Evolutionary conservation across 2,888 invertebrate species (phyloP).

Genomic region (Hirtodrosophila alboralis): DNA sequence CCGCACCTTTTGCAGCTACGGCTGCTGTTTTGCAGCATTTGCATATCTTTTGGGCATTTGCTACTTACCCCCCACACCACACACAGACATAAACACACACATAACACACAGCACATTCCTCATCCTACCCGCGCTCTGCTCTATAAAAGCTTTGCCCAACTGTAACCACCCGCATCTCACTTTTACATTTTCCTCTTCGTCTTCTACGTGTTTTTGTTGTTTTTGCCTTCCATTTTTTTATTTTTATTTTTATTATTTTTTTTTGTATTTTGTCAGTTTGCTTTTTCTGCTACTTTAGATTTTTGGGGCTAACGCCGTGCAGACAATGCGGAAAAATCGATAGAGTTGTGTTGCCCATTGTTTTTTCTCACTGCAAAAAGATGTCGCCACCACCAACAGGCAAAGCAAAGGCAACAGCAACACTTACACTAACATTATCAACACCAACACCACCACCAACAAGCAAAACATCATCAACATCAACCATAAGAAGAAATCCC

Average conservation of each 20-base stretch:
- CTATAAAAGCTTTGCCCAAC: slow-evolving; percentile 21
- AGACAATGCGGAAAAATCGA: slow-evolving; percentile 79
- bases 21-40: slow-evolving; percentile 65
- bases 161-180: slow-evolving; percentile 53
- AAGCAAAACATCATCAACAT: slow-evolving; percentile 2
- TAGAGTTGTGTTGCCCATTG: slow-evolving; percentile 72
- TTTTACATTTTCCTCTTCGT: slow-evolving; percentile 9
- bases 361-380: slow-evolving; percentile 56
- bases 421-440: background rate
- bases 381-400: slow-evolving; percentile 56
- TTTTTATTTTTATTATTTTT: slow-evolving; percentile 11
- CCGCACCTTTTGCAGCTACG: slow-evolving; percentile 37
- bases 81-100: too few species aligned
- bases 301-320: slow-evolving; percentile 62
- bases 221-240: background rate
- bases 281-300: slow-evolving; percentile 72
- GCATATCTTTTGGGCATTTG: slow-evolving; percentile 71
- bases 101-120: too few species aligned
- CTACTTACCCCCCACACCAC: slow-evolving; percentile 11
- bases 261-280: slow-evolving; percentile 29
- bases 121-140: too few species aligned
- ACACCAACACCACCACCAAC: slow-evolving; percentile 6
- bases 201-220: slow-evolving; percentile 18
- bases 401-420: slow-evolving; percentile 4
- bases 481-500: slow-evolving; percentile 37